Evolutionary conservation across 2,797 vertebrate species (phyloP), one percentile per base, ranked within the genome.

Genomic region (Petrocephalus sullivani): DNA sequence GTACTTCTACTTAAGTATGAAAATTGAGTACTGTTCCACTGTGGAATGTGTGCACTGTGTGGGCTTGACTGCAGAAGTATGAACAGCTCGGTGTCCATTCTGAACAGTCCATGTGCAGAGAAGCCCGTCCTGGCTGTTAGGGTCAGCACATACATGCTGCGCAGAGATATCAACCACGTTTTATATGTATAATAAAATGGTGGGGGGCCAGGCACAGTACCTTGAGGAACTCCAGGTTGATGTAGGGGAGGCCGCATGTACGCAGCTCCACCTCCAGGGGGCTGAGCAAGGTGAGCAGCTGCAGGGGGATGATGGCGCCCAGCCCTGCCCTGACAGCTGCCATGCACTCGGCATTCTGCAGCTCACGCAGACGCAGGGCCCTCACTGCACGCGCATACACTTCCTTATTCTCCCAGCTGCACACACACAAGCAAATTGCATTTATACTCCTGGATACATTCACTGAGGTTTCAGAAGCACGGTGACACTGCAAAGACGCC

Each of bases 171-270:
- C 28, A 71, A 0, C 0, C 64, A 71, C 33, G 64, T 71, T 33
- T 33, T 37, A 71, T 6, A 71, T 71, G 28, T 54, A 84, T 28
- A 23, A 21, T 84, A n/a, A 56, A 85, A 56, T 58, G n/a, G 23
- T 6, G n/a, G 28, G 37, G 51, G 16, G 53, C 83, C 81, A 51
- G 8, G 81, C 86, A 21, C 2, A 9, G 88, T 89, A 98, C 98
- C 97, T 99, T 99, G 49, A 99, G 97, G 90, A 99, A 99, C 94
- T 99, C 98, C 91, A 99, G 95, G 95, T 97, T 99, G 93, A 99
- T 98, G 93, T 97, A 97, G 0, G 98, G 98, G 89, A 99, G 95
- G 78, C 98, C 98, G 0, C 98, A 99, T 1, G 98, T 99, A 87
- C 98, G 96, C 90, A 99, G 95, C 93, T 99, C 98, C 95, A 98